Evolutionary conservation across 1,140 invertebrate species (phyloP).

Genomic region (Drosophila mauritiana): DNA sequence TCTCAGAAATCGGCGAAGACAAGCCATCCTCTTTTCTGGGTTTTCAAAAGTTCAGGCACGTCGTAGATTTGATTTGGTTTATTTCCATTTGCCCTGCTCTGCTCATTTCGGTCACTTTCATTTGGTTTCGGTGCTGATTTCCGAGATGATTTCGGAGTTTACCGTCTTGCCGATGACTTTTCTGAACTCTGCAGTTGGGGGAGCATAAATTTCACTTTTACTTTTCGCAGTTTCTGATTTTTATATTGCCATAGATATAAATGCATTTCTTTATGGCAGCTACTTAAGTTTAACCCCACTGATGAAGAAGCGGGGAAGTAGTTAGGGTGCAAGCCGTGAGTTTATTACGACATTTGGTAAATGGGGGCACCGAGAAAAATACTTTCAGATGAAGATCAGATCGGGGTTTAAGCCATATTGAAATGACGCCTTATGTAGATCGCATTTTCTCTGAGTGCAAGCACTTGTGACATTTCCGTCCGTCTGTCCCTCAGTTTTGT

Average conservation of each 20-base stretch:
- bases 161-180: slow-evolving; percentile 27
- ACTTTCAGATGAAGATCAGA: too few relatives aligned
- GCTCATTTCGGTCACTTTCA: slow-evolving; percentile 54
- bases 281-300: slow-evolving; percentile 19
- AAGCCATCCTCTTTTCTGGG: background rate
- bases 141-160: slow-evolving; percentile 24
- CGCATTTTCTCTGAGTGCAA: slow-evolving; percentile 12
- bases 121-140: slow-evolving; percentile 55
- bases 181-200: slow-evolving; percentile 42
- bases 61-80: slow-evolving; percentile 76
- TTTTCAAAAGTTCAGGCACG: slow-evolving; percentile 57
- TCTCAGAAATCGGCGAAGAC: background rate
- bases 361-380: slow-evolving; percentile 5
- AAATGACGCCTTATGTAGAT: background rate
- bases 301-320: slow-evolving; percentile 1
- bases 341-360: slow-evolving; percentile 31
- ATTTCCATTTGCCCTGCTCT: slow-evolving; percentile 63
- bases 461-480: slow-evolving; percentile 37
- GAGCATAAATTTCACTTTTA: slow-evolving; percentile 74
- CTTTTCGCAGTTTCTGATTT: slow-evolving; percentile 42
- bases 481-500: slow-evolving; percentile 1
- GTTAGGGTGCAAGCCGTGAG: background rate
- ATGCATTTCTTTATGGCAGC: slow-evolving; percentile 39
- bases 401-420: too few relatives aligned
- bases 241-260: slow-evolving; percentile 41